Base-by-base conservation (phyloP, 1,140 invertebrate species). In the Adoxophyes honmai region DNA sequence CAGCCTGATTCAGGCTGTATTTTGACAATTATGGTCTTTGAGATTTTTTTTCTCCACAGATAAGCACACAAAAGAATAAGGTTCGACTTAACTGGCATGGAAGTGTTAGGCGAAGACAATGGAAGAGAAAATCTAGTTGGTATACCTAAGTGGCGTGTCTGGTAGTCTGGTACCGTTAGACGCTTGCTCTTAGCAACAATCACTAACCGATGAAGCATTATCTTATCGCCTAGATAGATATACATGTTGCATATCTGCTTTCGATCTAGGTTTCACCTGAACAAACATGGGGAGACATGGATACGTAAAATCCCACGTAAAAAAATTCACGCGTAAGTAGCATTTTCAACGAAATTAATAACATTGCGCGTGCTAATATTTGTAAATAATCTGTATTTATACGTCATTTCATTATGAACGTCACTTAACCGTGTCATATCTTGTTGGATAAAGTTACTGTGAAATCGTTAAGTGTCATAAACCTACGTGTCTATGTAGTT, bases 241-340 rank as follows among this genome's bases (percentile, higher is more conserved):
- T 48, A 48, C 42, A 16, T 48, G 42, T 37, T 64, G 59, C 51
- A 70, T 70, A 72, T 71, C 65, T 62, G 37, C 42, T 48, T 36
- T 38, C 39, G 51, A 68, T 65, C 62, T 66, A 73, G 72, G 64
- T 60, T 64, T 73, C 69, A 77, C 64, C 66, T 77, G 70, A 67
- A 55, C 57, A 75, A 77, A 73, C 64, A 70, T 48, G 1, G 2
- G 21, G 21, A 21, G n/a, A 10, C 34, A 48, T 48, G 8, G 21
- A 6, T 28, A 28, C 2, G 21, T 28, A 28, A 28, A 28, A 28
- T 28, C 2, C 6, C 37, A 44, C 53, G 14, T 42, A 36, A 48
- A 11, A 21, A 39, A 21, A 48, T 33, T 15, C 10, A 8, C 15
- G 16, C 18, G 42, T 18, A 48, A 48, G 21, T 18, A 28, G 21